Evolutionary conservation across 2,888 invertebrate genomes (phyloP), one percentile per base, ranked within the genome.

Genomic region (Hirtodrosophila confusa): DNA sequence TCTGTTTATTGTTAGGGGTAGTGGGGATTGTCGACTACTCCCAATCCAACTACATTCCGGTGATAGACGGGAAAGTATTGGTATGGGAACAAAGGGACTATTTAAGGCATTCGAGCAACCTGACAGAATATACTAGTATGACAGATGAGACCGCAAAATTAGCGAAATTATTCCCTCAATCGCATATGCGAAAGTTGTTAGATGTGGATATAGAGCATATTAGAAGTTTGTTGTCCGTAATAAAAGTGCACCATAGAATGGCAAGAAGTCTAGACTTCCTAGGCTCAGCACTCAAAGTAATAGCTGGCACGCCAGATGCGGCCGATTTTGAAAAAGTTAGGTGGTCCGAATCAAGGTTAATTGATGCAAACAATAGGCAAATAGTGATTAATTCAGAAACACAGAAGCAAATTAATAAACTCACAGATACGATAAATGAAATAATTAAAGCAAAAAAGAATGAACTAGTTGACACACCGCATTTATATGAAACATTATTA

Each of bases 181-280:
- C 17, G 2, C 8, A 45, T 8, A 48, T 48, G 23, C 23, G 47
- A 8, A 24, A 35, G 23, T 7, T 35, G 3, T 48, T 17, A 48
- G 36, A 36, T 3, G 24, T 24, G 4, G 24, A 24, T 8, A 36
- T 24, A 36, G 24, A 48, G 3, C 47, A 48, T 1, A 23, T 48
- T 24, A 24, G 3, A 11, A 36, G 24, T 24, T 36, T 36, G 23
- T 24, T 36, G 24, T 27, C 47, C 47, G 24, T 35, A 2, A 2
- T 48, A 24, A n/a, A 10, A n/a, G 8, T 48, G 3, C 47, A 36
- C n/a, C 24, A 48, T 7, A 36, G 36, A 23, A 48, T 36, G 23
- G 36, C 36, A 3, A 36, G 36, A 36, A 47, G 36, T n/a, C n/a
- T 47, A n/a, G n/a, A 36, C 10, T 47, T 47, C 7, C 24, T 36